Base-by-base conservation (phyloP, 1,140 invertebrate genomes). In the Steinernema feltiae region DNA sequence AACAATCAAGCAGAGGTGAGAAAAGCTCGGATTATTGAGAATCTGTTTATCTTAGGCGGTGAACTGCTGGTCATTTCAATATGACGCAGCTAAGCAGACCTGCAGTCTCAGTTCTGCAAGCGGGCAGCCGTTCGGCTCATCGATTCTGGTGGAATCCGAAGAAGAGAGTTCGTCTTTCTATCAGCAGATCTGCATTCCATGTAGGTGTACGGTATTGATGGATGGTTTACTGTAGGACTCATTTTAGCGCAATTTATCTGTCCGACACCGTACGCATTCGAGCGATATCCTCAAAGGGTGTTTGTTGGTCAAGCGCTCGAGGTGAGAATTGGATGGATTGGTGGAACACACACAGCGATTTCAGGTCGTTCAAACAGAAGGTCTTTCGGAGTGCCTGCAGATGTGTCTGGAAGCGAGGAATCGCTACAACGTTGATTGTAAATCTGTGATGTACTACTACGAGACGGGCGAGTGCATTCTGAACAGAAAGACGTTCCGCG, bases 381-480 rank as follows among this genome's bases (percentile, higher is more conserved):
- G 79, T 1, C 78, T 84, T n/a, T 75, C 82, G 0, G 76, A 77
- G 48, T 85, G 83, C 78, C 79, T 85, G 24, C 71, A 70, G 1
- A 69, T 85, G 29, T 85, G 84, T 78, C 74, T 86, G n/a, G 73
- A 85, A 30, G 70, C 80, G 7, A 70, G 71, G 30, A 41, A 74
- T 48, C 35, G 53, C 21, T 63, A 82, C 69, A 46, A 77, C 24
- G 63, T 83, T 17, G 85, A 84, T 32, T 85, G 84, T 48, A 81
- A 78, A 31, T 85, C 84, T 1, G 82, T 70, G 1, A 86, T 85
- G 78, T 85, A 79, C 71, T 86, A 80, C 71, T 86, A 86, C 71
- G 83, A 85, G 70, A 80, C 80, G 1, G 80, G 80, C 30, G 79
- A 85, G 70, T 85, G 84, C 73, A 81, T 86, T 70, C 69, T 85